Percentiles rank a stretch among this genome's conserved stretches.
phyloP scores from a whole-genome alignment of 2,113 vertebrate genomes.

The Pluvianellus socialis region DNA sequence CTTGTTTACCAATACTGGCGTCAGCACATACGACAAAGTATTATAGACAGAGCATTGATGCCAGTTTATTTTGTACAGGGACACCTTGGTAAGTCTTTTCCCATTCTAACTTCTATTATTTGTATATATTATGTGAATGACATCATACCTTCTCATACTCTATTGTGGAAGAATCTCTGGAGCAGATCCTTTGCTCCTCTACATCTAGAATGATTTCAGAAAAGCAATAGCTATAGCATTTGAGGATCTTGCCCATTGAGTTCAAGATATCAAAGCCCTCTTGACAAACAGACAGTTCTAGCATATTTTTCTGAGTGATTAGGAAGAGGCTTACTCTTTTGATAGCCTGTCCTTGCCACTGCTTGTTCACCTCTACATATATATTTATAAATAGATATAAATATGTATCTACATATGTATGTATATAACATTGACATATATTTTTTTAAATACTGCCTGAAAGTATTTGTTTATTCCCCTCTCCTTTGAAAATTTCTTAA shows the following conservation, averaged over 20 bases:
- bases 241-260: not conserved
- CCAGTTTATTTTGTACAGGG: not conserved
- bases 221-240: not conserved
- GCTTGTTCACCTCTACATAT: not conserved
- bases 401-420: too few relatives aligned
- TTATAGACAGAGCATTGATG: not conserved
- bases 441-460: not conserved
- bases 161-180: not conserved
- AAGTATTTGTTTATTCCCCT: not conserved
- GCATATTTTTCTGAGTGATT: not conserved
- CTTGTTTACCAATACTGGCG: not conserved
- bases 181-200: not conserved
- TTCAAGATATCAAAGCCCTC: not conserved
- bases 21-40: not conserved
- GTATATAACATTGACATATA: not conserved
- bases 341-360: not conserved
- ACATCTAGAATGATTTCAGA: not conserved
- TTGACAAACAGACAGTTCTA: not conserved
- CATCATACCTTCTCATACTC: not conserved
- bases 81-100: not conserved
- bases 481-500: not conserved
- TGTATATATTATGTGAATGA: not conserved
- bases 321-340: not conserved
- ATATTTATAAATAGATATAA: not conserved
- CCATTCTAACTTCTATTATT: not conserved